These are phyloP conservation scores for Pyrrhosoma nymphula DNA, from an alignment of 2,888 invertebrate genomes.

Conservation along the genomic window DNA sequence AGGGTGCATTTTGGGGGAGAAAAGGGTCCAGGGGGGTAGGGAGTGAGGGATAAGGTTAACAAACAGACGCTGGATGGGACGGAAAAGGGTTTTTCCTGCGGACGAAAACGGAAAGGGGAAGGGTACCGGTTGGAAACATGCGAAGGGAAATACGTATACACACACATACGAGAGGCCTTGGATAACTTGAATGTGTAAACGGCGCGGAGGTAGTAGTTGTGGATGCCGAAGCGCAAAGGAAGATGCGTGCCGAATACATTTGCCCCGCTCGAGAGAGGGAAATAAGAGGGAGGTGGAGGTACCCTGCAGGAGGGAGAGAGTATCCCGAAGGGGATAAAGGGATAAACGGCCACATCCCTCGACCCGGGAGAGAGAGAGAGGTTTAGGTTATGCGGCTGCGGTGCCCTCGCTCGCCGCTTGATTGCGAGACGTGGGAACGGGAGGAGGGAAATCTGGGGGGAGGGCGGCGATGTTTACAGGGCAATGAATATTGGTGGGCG, in stretches of 20 bases:
- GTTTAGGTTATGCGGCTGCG: background rate
- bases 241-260: slow-evolving; percentile 37
- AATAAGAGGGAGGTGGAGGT: background rate
- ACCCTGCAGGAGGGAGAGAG: background rate
- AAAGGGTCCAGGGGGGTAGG: background rate
- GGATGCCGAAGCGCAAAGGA: slow-evolving; percentile 23
- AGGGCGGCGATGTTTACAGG: background rate
- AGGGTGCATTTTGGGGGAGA: slow-evolving; percentile 5
- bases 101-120: background rate
- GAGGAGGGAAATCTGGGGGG: background rate
- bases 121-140: background rate
- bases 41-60: slow-evolving; percentile 20
- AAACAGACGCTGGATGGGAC: background rate
- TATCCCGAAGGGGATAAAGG: background rate
- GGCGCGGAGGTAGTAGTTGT: background rate
- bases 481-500: background rate
- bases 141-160: background rate
- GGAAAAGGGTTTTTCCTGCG: background rate
- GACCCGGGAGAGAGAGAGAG: background rate
- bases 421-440: background rate
- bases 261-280: background rate
- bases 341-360: background rate
- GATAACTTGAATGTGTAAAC: slow-evolving; percentile 47
- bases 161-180: background rate
- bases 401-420: background rate